These are phyloP conservation scores for Argyresthia goedartella DNA, from an alignment of 2,888 invertebrate species.

Conservation along the genomic window DNA sequence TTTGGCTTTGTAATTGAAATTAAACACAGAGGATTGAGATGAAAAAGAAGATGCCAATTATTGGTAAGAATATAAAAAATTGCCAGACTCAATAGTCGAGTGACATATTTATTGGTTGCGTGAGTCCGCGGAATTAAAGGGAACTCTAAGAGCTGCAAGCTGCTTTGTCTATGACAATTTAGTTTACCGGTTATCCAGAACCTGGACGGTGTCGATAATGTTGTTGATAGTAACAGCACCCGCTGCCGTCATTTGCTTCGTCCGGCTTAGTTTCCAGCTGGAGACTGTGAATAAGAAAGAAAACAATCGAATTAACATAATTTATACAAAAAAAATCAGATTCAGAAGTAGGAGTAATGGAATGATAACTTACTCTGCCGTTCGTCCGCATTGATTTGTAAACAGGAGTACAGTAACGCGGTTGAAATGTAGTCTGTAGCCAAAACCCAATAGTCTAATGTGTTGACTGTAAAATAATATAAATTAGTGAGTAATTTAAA, in stretches of 20 bases:
- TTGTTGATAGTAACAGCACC: slow-evolving; percentile 21
- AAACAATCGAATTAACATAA: too few relatives aligned
- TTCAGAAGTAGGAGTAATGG: slow-evolving; percentile 14
- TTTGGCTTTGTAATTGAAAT: too few relatives aligned
- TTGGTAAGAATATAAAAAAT: too few relatives aligned
- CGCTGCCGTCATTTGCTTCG: slow-evolving; percentile 16
- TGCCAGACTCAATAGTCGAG: too few relatives aligned
- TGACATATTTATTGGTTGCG: too few relatives aligned
- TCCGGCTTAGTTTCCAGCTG: slow-evolving; percentile 39
- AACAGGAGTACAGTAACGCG: slow-evolving; percentile 73
- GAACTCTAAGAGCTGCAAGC: too few relatives aligned
- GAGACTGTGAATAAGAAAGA: slow-evolving; percentile 16
- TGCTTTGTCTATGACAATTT: too few relatives aligned
- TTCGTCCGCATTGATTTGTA: slow-evolving; percentile 3
- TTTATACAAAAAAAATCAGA: slow-evolving; percentile 9
- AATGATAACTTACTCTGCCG: slow-evolving; percentile 24
- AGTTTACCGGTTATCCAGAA: slow-evolving; percentile 27
- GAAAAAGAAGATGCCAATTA: too few relatives aligned
- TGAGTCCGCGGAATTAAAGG: too few relatives aligned
- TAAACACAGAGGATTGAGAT: too few relatives aligned
- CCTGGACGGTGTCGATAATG: slow-evolving; percentile 20
- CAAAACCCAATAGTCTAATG: slow-evolving; percentile 63
- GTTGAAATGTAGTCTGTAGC: slow-evolving; percentile 71
- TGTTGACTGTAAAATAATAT: slow-evolving; percentile 15
- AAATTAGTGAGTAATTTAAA: background rate